Evolutionary conservation across 2,113 vertebrate genomes (phyloP).

Genomic region (Pipa parva): DNA sequence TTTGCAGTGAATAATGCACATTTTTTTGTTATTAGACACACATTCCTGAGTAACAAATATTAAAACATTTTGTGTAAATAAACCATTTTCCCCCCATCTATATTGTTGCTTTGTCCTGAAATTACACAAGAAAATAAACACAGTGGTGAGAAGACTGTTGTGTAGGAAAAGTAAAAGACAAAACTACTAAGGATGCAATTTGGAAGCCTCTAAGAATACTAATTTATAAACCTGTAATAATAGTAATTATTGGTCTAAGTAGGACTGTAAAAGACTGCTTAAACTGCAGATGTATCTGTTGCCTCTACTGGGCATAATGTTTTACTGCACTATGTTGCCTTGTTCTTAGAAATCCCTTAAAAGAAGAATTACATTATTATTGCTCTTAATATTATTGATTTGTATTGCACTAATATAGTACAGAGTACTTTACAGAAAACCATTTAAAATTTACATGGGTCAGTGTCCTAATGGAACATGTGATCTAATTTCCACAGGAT

Average conservation of each 20-base stretch:
- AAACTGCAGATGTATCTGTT: not conserved
- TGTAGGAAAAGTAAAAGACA: not conserved
- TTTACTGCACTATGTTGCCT: not conserved
- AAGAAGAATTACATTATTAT: too few relatives aligned
- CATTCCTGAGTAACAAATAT: too few relatives aligned
- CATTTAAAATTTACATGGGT: too few relatives aligned
- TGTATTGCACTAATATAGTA: too few relatives aligned
- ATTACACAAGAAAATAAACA: not conserved
- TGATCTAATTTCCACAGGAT: too few relatives aligned
- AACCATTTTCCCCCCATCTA: not conserved
- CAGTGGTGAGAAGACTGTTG: not conserved
- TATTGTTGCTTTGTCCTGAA: not conserved
- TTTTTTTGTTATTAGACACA: too few relatives aligned
- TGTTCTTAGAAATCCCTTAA: not conserved
- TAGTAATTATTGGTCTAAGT: not conserved
- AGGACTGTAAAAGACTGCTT: not conserved
- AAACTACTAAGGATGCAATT: not conserved
- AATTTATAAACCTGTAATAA: not conserved
- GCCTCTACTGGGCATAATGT: not conserved
- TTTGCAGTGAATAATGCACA: too few relatives aligned
- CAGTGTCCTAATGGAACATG: too few relatives aligned
- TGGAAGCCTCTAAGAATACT: not conserved
- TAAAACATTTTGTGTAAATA: not conserved
- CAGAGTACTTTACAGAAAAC: too few relatives aligned
- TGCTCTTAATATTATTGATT: too few relatives aligned